Conservation (phyloP, 2,888 invertebrate species). For the Aproaerema taeniolella region DNA sequence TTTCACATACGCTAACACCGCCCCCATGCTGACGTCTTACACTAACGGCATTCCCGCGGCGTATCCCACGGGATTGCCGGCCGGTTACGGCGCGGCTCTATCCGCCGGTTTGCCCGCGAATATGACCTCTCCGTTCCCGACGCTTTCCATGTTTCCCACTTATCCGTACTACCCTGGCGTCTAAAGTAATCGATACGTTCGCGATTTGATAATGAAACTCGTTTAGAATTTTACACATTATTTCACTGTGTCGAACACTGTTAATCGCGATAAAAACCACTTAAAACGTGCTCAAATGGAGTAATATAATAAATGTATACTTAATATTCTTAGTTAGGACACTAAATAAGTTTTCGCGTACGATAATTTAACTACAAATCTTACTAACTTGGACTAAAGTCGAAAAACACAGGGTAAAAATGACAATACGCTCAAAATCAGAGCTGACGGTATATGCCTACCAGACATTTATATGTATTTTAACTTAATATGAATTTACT, state of each 20-base stretch:
- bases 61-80: constrained; percentile 46
- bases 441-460: constrained; percentile 39
- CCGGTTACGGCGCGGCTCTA: constrained; percentile 53
- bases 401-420: constrained; percentile 68
- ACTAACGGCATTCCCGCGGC: constrained; percentile 36
- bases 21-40: constrained; percentile 53
- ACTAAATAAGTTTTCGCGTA: no score
- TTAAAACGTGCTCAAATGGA: no score
- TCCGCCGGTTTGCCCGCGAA: constrained; percentile 46
- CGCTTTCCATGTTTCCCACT: constrained; percentile 55
- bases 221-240: no score
- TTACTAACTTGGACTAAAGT: neutral
- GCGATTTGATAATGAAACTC: neutral
- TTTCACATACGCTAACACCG: constrained; percentile 62
- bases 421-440: constrained; percentile 54
- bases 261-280: no score
- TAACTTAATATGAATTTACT: constrained; percentile 8
- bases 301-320: no score
- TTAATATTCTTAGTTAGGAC: no score
- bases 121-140: constrained; percentile 44
- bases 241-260: no score
- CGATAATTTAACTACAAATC: no score
- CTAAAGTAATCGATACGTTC: constrained; percentile 22
- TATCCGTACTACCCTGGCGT: constrained; percentile 56
- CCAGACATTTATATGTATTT: constrained; percentile 24